These are phyloP conservation scores for Tyria jacobaeae DNA, from an alignment of 2,888 invertebrate species.

Conservation along the genomic window DNA sequence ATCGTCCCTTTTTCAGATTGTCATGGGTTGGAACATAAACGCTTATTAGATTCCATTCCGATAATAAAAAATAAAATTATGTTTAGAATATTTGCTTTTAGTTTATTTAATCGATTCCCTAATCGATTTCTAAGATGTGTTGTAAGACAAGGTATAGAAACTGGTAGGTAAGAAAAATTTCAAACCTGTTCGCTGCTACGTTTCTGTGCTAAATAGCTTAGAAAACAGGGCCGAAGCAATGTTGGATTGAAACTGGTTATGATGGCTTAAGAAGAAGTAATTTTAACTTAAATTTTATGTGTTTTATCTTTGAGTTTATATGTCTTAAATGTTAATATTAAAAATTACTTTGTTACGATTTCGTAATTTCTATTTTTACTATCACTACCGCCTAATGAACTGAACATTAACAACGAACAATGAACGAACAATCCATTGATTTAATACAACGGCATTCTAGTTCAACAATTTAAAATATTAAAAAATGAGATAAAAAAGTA, in stretches of 20 bases:
- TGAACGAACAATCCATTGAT: no score
- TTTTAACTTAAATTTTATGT: constrained; percentile 6
- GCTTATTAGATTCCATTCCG: no score
- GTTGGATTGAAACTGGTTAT: constrained; percentile 19
- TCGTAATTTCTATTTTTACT: no score
- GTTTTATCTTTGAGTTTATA: not conserved
- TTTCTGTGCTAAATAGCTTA: constrained; percentile 18
- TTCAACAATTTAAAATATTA: not conserved
- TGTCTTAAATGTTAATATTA: not conserved
- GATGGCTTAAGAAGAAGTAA: constrained; percentile 16
- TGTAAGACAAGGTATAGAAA: constrained; percentile 8
- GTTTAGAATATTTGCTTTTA: not conserved
- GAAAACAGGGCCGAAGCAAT: constrained; percentile 20
- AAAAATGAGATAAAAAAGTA: constrained; percentile 12
- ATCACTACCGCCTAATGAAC: no score
- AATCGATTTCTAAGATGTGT: constrained; percentile 13
- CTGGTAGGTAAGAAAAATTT: constrained; percentile 4
- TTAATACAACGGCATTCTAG: constrained; percentile 1
- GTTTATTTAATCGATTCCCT: constrained; percentile 8
- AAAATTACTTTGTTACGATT: not conserved
- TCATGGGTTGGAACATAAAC: no score
- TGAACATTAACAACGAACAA: no score
- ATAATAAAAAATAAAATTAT: no score
- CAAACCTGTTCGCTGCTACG: constrained; percentile 21
- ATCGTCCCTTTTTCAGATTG: no score